phyloP scores from a whole-genome alignment of 2,113 vertebrate genomes.

The Lagenorhynchus albirostris region DNA sequence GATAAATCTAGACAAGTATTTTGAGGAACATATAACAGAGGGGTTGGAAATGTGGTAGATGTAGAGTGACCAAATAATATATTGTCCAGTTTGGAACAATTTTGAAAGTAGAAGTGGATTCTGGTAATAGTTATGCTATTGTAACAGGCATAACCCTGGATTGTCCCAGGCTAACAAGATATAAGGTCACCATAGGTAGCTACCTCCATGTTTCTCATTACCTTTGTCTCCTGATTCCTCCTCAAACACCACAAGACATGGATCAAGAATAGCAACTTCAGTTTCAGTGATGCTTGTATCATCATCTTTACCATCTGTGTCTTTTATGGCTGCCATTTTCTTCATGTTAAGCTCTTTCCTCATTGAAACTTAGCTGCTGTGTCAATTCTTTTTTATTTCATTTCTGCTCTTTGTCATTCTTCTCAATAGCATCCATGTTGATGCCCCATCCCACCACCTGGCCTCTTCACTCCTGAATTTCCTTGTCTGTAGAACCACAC shows the following conservation, averaged over 20 bases:
- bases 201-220: background rate
- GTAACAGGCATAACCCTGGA: background rate
- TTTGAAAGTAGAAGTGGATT: background rate
- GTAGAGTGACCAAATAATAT: background rate
- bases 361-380: background rate
- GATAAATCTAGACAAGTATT: background rate
- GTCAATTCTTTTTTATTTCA: background rate
- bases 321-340: background rate
- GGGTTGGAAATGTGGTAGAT: background rate
- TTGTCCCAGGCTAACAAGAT: background rate
- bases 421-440: background rate
- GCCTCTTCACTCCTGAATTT: background rate
- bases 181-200: background rate
- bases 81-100: background rate
- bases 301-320: background rate
- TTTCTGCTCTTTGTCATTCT: background rate
- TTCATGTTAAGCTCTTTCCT: background rate
- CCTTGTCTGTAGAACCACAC: background rate
- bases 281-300: background rate
- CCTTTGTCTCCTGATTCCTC: background rate
- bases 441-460: background rate
- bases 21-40: background rate
- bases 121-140: background rate
- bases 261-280: background rate
- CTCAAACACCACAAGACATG: background rate